phyloP scores from a whole-genome alignment of 2,888 invertebrate species.

The Hypolimnas misippus region DNA sequence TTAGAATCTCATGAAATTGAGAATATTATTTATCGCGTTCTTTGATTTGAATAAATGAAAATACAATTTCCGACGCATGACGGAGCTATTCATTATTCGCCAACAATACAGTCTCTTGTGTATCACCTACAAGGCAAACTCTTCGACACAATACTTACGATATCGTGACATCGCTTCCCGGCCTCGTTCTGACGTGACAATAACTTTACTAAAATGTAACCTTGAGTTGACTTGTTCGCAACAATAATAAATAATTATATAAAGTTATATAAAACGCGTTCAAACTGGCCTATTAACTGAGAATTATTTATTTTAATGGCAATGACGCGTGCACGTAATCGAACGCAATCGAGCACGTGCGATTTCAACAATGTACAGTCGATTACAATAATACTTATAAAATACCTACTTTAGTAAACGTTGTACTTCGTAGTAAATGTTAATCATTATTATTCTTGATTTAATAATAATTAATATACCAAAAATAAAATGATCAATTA shows the following conservation, averaged over 20 bases:
- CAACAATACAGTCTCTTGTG: conserved; percentile 28
- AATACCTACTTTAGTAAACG: background rate
- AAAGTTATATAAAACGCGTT: background rate
- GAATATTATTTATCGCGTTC: background rate
- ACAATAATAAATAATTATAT: conserved; percentile 8
- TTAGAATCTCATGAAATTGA: background rate
- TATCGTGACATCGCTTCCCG: conserved; percentile 24
- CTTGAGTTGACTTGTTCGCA: background rate
- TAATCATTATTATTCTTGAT: background rate
- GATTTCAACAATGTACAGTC: background rate
- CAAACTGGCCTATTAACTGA: background rate
- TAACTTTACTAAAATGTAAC: conserved; percentile 16
- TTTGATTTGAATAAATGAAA: conserved; percentile 27
- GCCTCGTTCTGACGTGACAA: conserved; percentile 27
- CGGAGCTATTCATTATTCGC: conserved; percentile 26
- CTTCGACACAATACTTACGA: conserved; percentile 17
- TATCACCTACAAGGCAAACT: conserved; percentile 30
- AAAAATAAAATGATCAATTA: too few relatives aligned
- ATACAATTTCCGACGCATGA: conserved; percentile 27
- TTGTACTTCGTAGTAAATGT: too few relatives aligned
- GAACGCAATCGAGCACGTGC: conserved; percentile 6
- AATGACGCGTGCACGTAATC: conserved; percentile 9
- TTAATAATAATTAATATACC: too few relatives aligned
- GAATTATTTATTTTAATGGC: conserved; percentile 13
- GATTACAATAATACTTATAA: background rate